Evolutionary conservation across 1,140 invertebrate genomes (phyloP).

Genomic region (Micrasema minimum): DNA sequence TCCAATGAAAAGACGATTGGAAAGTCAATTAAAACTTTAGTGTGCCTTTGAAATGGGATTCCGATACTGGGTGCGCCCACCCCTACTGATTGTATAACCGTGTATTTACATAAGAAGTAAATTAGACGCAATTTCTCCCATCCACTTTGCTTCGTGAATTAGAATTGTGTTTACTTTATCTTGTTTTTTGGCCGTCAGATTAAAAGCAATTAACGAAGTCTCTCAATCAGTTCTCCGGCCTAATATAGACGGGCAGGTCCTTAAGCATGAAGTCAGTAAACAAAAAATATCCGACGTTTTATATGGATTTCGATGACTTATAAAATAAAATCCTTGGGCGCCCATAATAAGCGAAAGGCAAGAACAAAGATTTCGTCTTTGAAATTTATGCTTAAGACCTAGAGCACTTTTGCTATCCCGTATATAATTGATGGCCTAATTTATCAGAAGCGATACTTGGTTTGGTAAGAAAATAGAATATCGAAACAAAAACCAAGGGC

Average conservation of each 20-base stretch:
- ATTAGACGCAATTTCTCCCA: conserved; percentile 33
- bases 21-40: conserved; percentile 50
- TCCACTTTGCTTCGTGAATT: conserved; percentile 19
- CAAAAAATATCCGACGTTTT: too few relatives aligned
- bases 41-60: conserved; percentile 44
- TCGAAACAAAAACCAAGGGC: too few relatives aligned
- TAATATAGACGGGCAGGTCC: too few relatives aligned
- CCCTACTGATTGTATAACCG: neutral
- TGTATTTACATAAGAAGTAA: conserved; percentile 46
- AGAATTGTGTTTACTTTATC: conserved; percentile 41
- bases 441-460: neutral
- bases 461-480: too few relatives aligned
- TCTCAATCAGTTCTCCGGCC: conserved; percentile 28
- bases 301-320: too few relatives aligned
- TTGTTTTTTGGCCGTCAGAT: conserved; percentile 40
- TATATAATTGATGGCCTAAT: conserved; percentile 21
- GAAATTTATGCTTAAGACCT: too few relatives aligned
- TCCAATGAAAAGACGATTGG: conserved; percentile 42
- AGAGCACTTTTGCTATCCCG: conserved; percentile 14
- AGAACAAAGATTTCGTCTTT: too few relatives aligned
- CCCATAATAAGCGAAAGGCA: too few relatives aligned
- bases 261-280: too few relatives aligned
- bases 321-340: too few relatives aligned
- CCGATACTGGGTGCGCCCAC: conserved; percentile 27
- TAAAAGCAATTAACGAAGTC: conserved; percentile 42